These are phyloP conservation scores for Temnothorax curvispinosus DNA, from an alignment of 1,140 invertebrate genomes.

Conservation along the genomic window DNA sequence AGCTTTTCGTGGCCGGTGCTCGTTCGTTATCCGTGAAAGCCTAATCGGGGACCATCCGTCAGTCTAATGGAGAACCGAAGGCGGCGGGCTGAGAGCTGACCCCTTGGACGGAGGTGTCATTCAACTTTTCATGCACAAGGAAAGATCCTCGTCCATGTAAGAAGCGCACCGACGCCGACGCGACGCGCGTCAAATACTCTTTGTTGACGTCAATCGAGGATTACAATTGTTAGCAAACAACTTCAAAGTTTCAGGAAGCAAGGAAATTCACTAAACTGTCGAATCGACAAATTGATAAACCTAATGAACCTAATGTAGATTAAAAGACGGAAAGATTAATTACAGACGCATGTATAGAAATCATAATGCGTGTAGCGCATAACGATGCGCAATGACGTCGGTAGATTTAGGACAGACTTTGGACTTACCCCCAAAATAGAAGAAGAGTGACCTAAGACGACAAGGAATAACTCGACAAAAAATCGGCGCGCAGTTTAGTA, in stretches of 20 bases:
- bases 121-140: slow-evolving; percentile 52
- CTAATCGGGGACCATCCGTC: slow-evolving; percentile 72
- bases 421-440: not conserved
- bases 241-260: not conserved
- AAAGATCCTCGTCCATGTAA: slow-evolving; percentile 29
- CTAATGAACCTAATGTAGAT: not conserved
- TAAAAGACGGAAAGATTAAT: not conserved
- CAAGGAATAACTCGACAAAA: not conserved
- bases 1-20: slow-evolving; percentile 50
- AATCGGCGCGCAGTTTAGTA: too few species aligned
- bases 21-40: slow-evolving; percentile 68
- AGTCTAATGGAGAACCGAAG: slow-evolving; percentile 73
- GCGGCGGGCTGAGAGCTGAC: slow-evolving; percentile 44
- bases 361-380: not conserved
- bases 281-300: not conserved
- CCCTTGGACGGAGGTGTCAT: slow-evolving; percentile 46
- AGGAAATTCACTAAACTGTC: not conserved
- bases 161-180: not conserved
- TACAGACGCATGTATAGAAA: not conserved
- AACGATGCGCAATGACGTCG: not conserved
- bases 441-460: not conserved
- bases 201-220: not conserved
- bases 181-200: not conserved
- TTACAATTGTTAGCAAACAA: not conserved
- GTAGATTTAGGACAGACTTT: not conserved